Conservation (phyloP, 1,140 invertebrate genomes). For the Samia ricini region DNA sequence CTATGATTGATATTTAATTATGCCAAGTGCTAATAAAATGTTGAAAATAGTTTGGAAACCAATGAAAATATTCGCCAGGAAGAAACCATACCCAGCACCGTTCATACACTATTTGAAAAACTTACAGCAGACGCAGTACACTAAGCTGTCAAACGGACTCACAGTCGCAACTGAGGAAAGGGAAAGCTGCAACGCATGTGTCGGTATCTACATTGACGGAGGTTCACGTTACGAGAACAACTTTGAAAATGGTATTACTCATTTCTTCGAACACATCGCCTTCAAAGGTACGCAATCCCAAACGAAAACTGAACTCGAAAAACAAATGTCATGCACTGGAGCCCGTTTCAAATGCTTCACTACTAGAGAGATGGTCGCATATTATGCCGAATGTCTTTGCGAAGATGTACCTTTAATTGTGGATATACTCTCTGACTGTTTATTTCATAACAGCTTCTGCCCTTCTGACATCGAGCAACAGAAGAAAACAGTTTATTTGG, state of each 20-base stretch:
- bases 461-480: conserved; percentile 83
- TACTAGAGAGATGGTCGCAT: conserved; percentile 86
- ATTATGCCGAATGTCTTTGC: conserved; percentile 86
- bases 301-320: conserved; percentile 81
- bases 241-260: conserved; percentile 85
- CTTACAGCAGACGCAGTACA: conserved; percentile 26
- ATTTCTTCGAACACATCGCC: conserved; percentile 89
- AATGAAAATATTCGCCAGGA: not conserved
- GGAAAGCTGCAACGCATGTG: conserved; percentile 72
- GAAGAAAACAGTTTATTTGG: conserved; percentile 83
- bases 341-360: conserved; percentile 88
- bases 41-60: not conserved
- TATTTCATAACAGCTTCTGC: conserved; percentile 83
- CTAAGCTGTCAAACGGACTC: conserved; percentile 40
- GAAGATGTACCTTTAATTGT: conserved; percentile 81
- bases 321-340: conserved; percentile 87
- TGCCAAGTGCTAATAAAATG: not conserved
- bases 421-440: conserved; percentile 86
- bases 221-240: conserved; percentile 85
- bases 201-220: conserved; percentile 88
- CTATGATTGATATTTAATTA: not conserved
- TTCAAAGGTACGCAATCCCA: conserved; percentile 86
- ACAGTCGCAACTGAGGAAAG: conserved; percentile 46
- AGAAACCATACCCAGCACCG: conserved; percentile 13
- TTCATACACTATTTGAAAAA: conserved; percentile 30